These are phyloP conservation scores for Anguilla obscura DNA, from an alignment of 2,797 vertebrate species.

Conservation along the genomic window DNA sequence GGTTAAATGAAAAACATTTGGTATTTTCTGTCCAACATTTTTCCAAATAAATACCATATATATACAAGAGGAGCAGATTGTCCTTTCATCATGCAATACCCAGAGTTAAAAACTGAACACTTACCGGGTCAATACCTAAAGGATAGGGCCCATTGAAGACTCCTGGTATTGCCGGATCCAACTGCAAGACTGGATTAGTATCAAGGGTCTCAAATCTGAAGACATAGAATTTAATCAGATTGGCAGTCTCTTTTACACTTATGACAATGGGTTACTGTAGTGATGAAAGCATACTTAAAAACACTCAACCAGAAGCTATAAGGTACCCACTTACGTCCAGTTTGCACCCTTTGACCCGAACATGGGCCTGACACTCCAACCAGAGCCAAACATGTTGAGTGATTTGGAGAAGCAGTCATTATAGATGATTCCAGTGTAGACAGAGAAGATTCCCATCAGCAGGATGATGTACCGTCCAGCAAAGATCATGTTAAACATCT, in stretches of 20 bases:
- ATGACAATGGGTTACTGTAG: not conserved
- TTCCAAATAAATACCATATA: not conserved
- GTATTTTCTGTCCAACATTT: not conserved
- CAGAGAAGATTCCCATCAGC: conserved; percentile 92
- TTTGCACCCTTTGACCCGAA: conserved; percentile 76
- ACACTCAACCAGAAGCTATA: not conserved
- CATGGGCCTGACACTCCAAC: conserved; percentile 94
- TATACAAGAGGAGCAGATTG: not conserved
- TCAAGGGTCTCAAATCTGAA: conserved; percentile 79
- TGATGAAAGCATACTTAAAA: conserved; percentile 9
- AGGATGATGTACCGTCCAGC: conserved; percentile 96
- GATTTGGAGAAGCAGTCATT: conserved; percentile 98
- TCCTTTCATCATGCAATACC: not conserved
- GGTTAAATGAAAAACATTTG: conserved; percentile 16
- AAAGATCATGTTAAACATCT: conserved; percentile 97
- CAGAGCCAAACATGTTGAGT: conserved; percentile 94
- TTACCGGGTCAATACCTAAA: conserved; percentile 95
- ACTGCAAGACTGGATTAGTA: conserved; percentile 79
- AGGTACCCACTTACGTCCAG: conserved; percentile 81
- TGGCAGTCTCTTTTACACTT: not conserved
- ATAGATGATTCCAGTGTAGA: conserved; percentile 95
- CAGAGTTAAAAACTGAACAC: conserved; percentile 37
- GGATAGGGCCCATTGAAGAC: conserved; percentile 95
- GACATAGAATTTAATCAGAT: conserved; percentile 27
- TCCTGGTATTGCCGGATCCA: conserved; percentile 84